Evolutionary conservation across 2,113 vertebrate species (phyloP), one percentile per base, ranked within the genome.

Genomic region (Phyllostomus discolor): DNA sequence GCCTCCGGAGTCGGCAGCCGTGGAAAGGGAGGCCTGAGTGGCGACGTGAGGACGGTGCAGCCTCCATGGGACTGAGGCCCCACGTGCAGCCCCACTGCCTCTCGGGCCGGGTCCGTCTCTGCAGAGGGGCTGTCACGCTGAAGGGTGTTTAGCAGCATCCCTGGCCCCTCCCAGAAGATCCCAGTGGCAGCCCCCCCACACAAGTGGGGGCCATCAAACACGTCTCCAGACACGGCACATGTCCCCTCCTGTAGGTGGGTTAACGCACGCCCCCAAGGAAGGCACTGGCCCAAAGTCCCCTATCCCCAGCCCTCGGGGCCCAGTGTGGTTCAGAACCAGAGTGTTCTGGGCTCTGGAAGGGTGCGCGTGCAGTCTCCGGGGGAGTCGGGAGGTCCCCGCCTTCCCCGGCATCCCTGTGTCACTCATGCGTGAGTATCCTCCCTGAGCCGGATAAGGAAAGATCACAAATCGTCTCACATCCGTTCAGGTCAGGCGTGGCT

Each of bases 21-120:
- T 57, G 22, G 67, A 22, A 24, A 20, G 7, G 62, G 50, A 26
- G 38, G 33, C 33, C 48, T 1, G 20, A 15, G 4, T 1, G 54
- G 14, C 2, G 38, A 16, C 1, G 0, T 2, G 0, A 14, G 64
- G 24, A 43, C 3, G 5, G 46, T 67, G 6, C 31, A 12, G 28
- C 31, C 0, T 64, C 43, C 20, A 0, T 0, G 10, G 79, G 5
- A 4, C 15, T 5, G 12, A 57, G 20, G 4, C n/a, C 73, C 28
- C n/a, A 15, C 5, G 59, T 3, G 54, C 19, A 3, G 2, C n/a
- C 15, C 8, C 2, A 1, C 17, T 4, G 46, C 41, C 33, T 1
- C 24, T 11, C 16, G 15, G 69, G 26, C 75, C 33, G 22, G 64
- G 15, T 4, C 4, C 2, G 2, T 46, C 41, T 33, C 5, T 15